Evolutionary conservation across 2,888 invertebrate species (phyloP), one percentile per base, ranked within the genome.

Genomic region (Tetragnatha montana): DNA sequence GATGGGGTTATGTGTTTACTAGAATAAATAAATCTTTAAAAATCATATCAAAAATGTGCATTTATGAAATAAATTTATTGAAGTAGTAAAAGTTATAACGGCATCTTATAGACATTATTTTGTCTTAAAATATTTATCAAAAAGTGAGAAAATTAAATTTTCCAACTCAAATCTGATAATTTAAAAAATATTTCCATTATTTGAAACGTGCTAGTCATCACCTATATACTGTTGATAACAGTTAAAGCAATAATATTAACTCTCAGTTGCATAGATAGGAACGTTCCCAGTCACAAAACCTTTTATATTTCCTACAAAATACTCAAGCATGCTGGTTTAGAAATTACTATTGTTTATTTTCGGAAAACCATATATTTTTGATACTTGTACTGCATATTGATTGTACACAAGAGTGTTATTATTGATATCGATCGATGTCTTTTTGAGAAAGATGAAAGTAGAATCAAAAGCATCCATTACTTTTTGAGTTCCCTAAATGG

Each of bases 361-460:
- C 76, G 49, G 50, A 76, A 74, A 17, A 51, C 17, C 74, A 35
- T 35, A 73, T 81, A 82, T 82, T 82, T 82, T 82, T 82, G 82
- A 74, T 74, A 76, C 19, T 22, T 10, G 19, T 50, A 76, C 19
- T n/a, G 47, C 75, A 10, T 49, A 50, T 50, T 76, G 22, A 76
- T 60, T 60, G 60, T 60, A 60, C 60, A 60, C 12, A 17, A 17
- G 60, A 17, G 60, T 60, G 60, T 60, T 60, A 6, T 14, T 17
- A 60, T 17, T 17, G 60, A 60, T 60, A 60, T 60, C 60, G 17
- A 17, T 60, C 12, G 60, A 60, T 60, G 17, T 60, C 60, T 60
- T 60, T 60, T 60, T 60, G 60, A 60, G 17, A 17, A 60, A 82
- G 14, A 21, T 71, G 60, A 69, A 10, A 76, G 69, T 50, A 60